Evolutionary conservation across 30 jellyfish, hydroid and myxozoan species (phyloP).

Genomic region (Rhopilema esculentum): DNA sequence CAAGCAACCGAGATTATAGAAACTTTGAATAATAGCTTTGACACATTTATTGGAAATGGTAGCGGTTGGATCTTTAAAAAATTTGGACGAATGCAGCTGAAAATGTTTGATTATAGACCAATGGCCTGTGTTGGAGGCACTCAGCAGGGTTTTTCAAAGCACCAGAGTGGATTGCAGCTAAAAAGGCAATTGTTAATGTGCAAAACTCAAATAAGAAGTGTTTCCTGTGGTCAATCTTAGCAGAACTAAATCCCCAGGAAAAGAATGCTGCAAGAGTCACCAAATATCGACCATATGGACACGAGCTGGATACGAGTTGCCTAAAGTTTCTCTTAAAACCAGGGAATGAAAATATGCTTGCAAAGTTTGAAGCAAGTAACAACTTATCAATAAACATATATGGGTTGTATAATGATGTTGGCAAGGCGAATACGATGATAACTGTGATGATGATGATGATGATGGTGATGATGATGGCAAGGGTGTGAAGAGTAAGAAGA

Average conservation of each 20-base stretch:
- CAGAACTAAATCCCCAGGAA: constrained; percentile 1
- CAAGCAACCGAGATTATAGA: background rate
- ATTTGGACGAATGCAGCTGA: background rate
- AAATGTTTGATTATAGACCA: background rate
- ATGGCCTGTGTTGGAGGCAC: background rate
- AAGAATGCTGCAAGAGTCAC: background rate
- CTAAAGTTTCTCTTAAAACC: background rate
- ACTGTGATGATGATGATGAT: background rate
- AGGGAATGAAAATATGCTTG: background rate
- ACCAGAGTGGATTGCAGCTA: background rate
- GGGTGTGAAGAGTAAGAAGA: background rate
- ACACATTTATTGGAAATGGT: background rate
- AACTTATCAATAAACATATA: constrained; percentile 15
- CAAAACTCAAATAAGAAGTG: background rate
- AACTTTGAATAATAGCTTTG: background rate
- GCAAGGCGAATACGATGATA: no score
- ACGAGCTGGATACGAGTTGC: background rate
- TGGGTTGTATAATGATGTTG: constrained; percentile 2
- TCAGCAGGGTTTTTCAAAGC: background rate
- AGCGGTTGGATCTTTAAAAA: background rate
- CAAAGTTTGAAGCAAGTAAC: constrained; percentile 7
- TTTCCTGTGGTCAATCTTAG: constrained; percentile 5
- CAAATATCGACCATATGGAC: background rate
- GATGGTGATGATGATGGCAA: background rate
- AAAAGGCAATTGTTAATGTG: constrained; percentile 7